phyloP scores from a whole-genome alignment of 2,113 vertebrate genomes.

The Sylvicapra grimmia region DNA sequence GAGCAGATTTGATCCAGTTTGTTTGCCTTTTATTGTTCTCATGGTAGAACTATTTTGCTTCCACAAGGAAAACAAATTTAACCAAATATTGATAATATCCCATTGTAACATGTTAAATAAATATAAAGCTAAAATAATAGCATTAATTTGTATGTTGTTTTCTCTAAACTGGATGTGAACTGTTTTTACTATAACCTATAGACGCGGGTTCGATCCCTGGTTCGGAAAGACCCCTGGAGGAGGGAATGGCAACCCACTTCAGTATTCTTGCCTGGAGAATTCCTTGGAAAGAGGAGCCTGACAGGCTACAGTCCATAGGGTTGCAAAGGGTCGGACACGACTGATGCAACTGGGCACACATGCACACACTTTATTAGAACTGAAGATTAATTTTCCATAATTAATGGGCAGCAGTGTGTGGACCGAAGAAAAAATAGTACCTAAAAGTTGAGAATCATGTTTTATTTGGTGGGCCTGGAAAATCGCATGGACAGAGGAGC shows the following conservation, averaged over 20 bases:
- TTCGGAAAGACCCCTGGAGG: background rate
- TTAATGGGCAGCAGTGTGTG: background rate
- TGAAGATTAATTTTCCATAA: background rate
- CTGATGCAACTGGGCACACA: background rate
- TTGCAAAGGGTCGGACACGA: rapidly evolving
- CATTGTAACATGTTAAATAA: background rate
- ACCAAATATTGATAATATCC: background rate
- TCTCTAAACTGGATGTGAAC: background rate
- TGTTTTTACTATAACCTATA: background rate
- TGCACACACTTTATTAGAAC: background rate
- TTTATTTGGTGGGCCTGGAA: background rate
- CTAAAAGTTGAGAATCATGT: background rate
- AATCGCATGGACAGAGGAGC: background rate
- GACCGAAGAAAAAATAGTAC: background rate
- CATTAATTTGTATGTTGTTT: background rate
- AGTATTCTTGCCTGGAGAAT: background rate
- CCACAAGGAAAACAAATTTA: background rate
- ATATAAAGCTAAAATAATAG: background rate
- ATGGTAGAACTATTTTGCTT: background rate
- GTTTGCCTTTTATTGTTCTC: background rate
- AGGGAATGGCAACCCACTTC: background rate
- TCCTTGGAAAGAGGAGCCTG: background rate
- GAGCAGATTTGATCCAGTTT: background rate
- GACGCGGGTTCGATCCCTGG: rapidly evolving
- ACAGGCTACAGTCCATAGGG: background rate